Percentiles rank a stretch among this genome's conserved stretches.
Evolutionary conservation across 2,113 vertebrate genomes (phyloP).

Genomic region (Propithecus coquereli): DNA sequence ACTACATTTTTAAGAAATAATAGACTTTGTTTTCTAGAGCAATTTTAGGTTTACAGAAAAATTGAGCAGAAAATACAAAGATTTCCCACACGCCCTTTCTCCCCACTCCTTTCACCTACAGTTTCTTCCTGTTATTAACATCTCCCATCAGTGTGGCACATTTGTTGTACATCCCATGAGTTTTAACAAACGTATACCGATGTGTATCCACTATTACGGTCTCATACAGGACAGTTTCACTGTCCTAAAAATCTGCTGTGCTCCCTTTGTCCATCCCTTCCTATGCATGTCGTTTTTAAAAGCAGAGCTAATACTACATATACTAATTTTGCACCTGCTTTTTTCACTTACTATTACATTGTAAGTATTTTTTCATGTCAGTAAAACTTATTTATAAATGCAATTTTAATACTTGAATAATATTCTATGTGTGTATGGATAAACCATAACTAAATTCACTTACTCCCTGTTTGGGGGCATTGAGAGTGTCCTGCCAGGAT

Average conservation of each 20-base stretch:
- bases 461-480: not conserved
- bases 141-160: not conserved
- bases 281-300: not conserved
- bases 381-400: not conserved
- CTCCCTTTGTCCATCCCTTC: not conserved
- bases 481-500: not conserved
- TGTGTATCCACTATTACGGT: not conserved
- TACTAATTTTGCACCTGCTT: not conserved
- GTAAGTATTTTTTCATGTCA: conserved; percentile 16
- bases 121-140: not conserved
- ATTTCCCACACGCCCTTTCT: not conserved
- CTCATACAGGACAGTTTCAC: not conserved
- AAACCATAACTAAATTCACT: not conserved
- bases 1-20: not conserved
- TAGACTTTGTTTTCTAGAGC: not conserved
- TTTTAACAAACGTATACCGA: not conserved
- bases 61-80: not conserved
- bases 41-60: not conserved
- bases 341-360: not conserved
- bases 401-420: not conserved
- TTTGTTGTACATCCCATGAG: not conserved
- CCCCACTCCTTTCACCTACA: not conserved
- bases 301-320: not conserved
- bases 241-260: not conserved
- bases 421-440: not conserved